Evolutionary conservation across 2,113 vertebrate genomes (phyloP).

Genomic region (Sylvia atricapilla): DNA sequence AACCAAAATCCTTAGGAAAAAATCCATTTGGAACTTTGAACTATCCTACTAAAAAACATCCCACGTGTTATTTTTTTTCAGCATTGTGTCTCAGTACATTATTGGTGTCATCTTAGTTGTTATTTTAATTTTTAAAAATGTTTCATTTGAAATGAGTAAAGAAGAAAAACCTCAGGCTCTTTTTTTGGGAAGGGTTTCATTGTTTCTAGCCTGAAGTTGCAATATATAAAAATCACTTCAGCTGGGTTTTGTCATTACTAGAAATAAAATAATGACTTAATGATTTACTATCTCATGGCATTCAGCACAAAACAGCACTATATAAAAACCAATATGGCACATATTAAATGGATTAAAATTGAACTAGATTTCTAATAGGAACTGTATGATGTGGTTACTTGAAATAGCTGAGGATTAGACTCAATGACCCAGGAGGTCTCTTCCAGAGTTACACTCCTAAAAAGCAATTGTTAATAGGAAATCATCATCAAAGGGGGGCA

Average conservation of each 20-base stretch:
- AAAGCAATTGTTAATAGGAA: conserved; percentile 45
- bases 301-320: conserved; percentile 41
- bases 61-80: background rate
- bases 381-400: conserved; percentile 43
- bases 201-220: conserved; percentile 30
- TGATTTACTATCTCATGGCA: conserved; percentile 39
- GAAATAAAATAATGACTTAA: conserved; percentile 47
- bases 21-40: background rate
- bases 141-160: background rate
- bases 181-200: background rate
- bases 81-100: background rate
- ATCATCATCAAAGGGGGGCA: background rate
- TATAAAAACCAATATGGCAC: conserved; percentile 6
- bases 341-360: conserved; percentile 59
- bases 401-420: conserved; percentile 33
- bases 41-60: background rate
- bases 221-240: conserved; percentile 23
- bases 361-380: conserved; percentile 30
- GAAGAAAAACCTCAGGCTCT: conserved; percentile 23
- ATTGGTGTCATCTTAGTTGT: background rate
- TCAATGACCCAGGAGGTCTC: conserved; percentile 52
- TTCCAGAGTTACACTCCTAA: conserved; percentile 16
- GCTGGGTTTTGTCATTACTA: conserved; percentile 35
- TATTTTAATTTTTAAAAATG: background rate
- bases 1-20: conserved; percentile 9